Evolutionary conservation across 1,140 invertebrate species (phyloP), one percentile per base, ranked within the genome.

Genomic region (Archegozetes longisetosus): DNA sequence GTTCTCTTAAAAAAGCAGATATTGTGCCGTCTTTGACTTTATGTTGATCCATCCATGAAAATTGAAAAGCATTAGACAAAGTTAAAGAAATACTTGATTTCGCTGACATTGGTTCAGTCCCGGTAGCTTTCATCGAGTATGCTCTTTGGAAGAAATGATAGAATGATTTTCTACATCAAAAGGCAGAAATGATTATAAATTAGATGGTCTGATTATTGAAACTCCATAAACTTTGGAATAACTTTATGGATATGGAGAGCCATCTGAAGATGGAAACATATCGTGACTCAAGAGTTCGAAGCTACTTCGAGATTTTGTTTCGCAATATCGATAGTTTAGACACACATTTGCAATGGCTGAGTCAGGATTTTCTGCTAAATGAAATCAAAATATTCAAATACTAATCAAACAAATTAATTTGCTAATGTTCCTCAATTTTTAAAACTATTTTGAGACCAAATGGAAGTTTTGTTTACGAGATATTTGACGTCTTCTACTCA

Each of bases 281-380:
- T 96, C 82, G 71, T 80, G 84, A 66, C 82, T 85, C 3, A 75
- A 79, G 46, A 98, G 98, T 76, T 83, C 95, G 62, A 68, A 71
- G 23, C 83, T 80, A 23, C 82, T 96, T 60, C 78, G 76, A 60
- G 74, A 83, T 0, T 82, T 84, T 71, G 83, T 96, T 26, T 72
- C 83, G 64, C 74, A 80, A 60, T 80, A 83, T 65, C 94, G 92
- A 9, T 77, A 82, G 17, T 74, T 77, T 17, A 93, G 93, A 13
- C 88, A 97, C 3, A 91, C 98, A 76, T 90, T 98, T 72, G 84
- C 96, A 71, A 95, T 98, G 91, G 85, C 91, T 52, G 94, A 98
- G 78, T 94, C 94, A 59, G 92, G 93, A 0, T 97, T 98, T 74
- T 91, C 87, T 9, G 92, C 97, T 0, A 85, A 92, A 70, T 91